Percentiles rank a stretch among this genome's conserved stretches.
Conservation (phyloP, 2,888 invertebrate species). For the Rhamnusium bicolor region DNA sequence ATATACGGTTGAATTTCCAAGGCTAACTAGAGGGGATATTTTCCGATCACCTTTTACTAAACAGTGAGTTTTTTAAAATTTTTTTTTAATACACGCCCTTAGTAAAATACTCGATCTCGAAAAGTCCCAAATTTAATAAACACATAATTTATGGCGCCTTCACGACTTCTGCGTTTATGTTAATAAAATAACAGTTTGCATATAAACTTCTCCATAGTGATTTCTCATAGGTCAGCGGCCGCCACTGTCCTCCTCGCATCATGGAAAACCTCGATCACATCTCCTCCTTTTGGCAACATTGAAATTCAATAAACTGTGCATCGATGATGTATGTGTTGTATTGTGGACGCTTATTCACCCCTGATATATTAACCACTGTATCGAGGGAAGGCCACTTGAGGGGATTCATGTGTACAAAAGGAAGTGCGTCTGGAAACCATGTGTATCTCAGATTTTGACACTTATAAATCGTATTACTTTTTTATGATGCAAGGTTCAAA, state of each 20-base stretch:
- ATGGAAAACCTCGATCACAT: conserved; percentile 42
- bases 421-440: conserved; percentile 57
- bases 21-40: too few relatives aligned
- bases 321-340: conserved; percentile 59
- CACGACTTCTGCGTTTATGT: too few relatives aligned
- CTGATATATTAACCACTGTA: conserved; percentile 57
- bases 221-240: neutral
- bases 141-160: too few relatives aligned
- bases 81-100: too few relatives aligned
- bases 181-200: too few relatives aligned
- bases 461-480: conserved; percentile 64
- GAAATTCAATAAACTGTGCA: conserved; percentile 64
- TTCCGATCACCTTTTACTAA: too few relatives aligned
- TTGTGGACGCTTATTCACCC: conserved; percentile 57
- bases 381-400: conserved; percentile 50
- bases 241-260: conserved; percentile 24
- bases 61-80: too few relatives aligned
- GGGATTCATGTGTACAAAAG: conserved; percentile 60
- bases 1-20: too few relatives aligned
- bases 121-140: too few relatives aligned
- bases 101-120: too few relatives aligned
- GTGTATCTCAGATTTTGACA: conserved; percentile 63
- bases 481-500: conserved; percentile 52
- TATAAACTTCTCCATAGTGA: neutral
- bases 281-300: conserved; percentile 58